Base-by-base conservation (phyloP, 2,797 vertebrate species). In the Sebastiscus tertius region DNA sequence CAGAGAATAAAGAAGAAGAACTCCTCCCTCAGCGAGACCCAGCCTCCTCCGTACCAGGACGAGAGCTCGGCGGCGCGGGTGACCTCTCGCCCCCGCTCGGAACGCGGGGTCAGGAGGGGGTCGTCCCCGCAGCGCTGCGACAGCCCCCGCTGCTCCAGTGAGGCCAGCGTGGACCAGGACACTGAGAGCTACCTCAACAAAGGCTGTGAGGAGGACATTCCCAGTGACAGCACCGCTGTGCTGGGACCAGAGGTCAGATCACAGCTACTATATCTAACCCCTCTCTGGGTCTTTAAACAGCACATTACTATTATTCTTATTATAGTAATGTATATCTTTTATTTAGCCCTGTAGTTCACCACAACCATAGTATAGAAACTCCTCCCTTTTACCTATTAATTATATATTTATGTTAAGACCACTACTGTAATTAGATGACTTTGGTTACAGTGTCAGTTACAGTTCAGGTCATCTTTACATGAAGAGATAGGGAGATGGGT, bases 141-240 rank as follows among this genome's bases (percentile, higher is more conserved):
- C 0, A 97, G 96, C 79, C 89, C 87, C 80, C 96, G 94, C 81
- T 96, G 96, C 88, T 96, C 97, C 54, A 98, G 97, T 22, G 97
- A 98, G 93, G 97, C 95, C 88, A 99, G 97, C 67, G 94, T 87
- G 0, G 98, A 97, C 36, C 97, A 96, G 0, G 98, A 98, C 94
- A 95, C 96, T 0, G 97, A 97, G 91, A 97, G 96, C 90, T 98
- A 97, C 88, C 96, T 96, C 89, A 97, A 97, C 90, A 99, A 99
- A 93, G 97, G 94, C 75, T 98, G 96, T 0, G 98, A 99, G 88
- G 98, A 99, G 92, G 98, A 99, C 78, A 97, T 97, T 31, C 98
- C 98, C 2, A 99, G 98, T 14, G 98, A 99, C 89, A 99, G 98
- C 95, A 99, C 98, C 0, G 97, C 97, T 0, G 97, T 98, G 73